A percentile compares a stretch with the other conserved stretches of the same genome.
These are phyloP conservation scores for Xiphophorus maculatus DNA, from an alignment of 2,113 vertebrate species.

Conservation along the genomic window DNA sequence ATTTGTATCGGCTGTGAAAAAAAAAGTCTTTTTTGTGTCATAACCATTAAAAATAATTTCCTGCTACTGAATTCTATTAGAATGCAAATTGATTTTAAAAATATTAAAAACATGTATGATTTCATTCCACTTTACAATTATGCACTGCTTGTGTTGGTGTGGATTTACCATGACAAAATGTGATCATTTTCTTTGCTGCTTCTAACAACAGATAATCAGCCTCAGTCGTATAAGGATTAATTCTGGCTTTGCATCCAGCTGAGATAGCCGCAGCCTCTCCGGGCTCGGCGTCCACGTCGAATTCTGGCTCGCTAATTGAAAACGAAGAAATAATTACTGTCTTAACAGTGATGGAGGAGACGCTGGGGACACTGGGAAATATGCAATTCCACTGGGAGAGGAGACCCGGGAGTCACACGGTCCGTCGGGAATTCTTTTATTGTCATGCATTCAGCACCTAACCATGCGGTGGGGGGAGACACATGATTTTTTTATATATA, in stretches of 20 bases:
- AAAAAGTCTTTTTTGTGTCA: too few relatives aligned
- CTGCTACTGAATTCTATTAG: too few relatives aligned
- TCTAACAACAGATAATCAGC: slow-evolving; percentile 4
- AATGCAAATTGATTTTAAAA: too few relatives aligned
- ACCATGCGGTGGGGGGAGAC: neutral
- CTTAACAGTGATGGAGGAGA: slow-evolving; percentile 73
- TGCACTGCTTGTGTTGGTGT: neutral
- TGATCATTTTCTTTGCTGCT: neutral
- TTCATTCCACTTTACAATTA: too few relatives aligned
- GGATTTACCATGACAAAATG: neutral
- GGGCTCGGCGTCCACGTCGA: slow-evolving; percentile 51
- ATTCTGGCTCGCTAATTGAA: slow-evolving; percentile 70
- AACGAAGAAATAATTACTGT: slow-evolving; percentile 76
- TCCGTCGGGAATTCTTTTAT: slow-evolving; percentile 50
- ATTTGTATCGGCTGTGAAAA: too few relatives aligned
- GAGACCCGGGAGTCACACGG: slow-evolving; percentile 22
- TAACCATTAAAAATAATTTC: too few relatives aligned
- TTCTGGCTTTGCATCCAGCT: slow-evolving; percentile 11
- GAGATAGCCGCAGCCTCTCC: slow-evolving; percentile 47
- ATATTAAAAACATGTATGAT: too few relatives aligned
- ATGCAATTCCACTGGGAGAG: slow-evolving; percentile 42
- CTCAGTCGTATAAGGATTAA: slow-evolving; percentile 10
- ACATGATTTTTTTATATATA: slow-evolving; percentile 4
- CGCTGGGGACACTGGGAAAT: slow-evolving; percentile 55
- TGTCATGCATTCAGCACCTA: slow-evolving; percentile 52